Conservation (phyloP, 2,113 vertebrate genomes). For the Anthoscopus minutus region DNA sequence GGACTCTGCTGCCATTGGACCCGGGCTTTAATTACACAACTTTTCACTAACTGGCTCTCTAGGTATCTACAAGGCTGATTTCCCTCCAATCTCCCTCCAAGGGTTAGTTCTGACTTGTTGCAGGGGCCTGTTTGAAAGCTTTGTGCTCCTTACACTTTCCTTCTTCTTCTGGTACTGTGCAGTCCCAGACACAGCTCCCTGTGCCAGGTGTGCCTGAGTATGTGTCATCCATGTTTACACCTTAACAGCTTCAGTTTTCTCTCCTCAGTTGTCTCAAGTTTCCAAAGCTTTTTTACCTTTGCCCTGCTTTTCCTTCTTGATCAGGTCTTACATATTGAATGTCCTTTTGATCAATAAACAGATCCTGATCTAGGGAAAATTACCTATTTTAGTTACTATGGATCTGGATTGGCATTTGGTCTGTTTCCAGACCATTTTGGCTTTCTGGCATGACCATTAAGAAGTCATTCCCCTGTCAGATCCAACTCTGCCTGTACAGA, state of each 20-base stretch:
- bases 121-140: neutral
- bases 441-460: neutral
- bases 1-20: neutral
- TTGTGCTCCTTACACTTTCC: neutral
- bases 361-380: neutral
- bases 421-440: neutral
- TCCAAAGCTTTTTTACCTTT: neutral
- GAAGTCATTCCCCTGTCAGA: neutral
- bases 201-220: neutral
- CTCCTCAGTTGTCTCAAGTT: neutral
- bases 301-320: neutral
- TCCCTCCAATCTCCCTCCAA: neutral
- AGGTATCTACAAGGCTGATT: neutral
- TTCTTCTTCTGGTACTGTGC: neutral
- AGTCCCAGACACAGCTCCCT: neutral
- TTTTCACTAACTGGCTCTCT: neutral
- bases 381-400: neutral
- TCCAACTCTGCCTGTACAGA: neutral
- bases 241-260: neutral
- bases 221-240: neutral
- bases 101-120: constrained; percentile 7
- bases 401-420: neutral
- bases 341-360: neutral
- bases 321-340: neutral
- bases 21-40: neutral